These are phyloP conservation scores for Hippocampus comes DNA, from an alignment of 2,113 vertebrate species.

Conservation along the genomic window DNA sequence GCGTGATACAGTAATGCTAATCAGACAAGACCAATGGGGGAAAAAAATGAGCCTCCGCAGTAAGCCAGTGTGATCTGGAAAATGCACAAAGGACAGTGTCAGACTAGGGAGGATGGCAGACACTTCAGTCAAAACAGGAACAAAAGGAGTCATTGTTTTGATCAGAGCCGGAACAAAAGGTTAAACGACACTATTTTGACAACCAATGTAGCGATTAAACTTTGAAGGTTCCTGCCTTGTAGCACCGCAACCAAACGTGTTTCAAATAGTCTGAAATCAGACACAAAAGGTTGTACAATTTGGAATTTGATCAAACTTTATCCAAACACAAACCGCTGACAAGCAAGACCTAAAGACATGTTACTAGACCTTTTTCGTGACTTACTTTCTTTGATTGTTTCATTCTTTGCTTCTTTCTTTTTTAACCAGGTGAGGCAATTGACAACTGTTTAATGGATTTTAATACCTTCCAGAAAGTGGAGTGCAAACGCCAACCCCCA, in stretches of 20 bases:
- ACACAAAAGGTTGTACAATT: background rate
- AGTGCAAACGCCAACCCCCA: too few relatives aligned
- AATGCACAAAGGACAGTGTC: conserved; percentile 31
- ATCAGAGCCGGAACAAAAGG: conserved; percentile 5
- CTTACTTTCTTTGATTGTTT: too few relatives aligned
- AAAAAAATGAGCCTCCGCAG: conserved; percentile 7
- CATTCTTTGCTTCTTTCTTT: too few relatives aligned
- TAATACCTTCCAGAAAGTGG: too few relatives aligned
- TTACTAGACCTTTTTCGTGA: background rate
- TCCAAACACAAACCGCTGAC: background rate
- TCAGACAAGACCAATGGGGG: background rate
- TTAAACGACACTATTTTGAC: background rate
- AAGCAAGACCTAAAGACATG: background rate
- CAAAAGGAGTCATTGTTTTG: conserved; percentile 23
- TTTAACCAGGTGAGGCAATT: too few relatives aligned
- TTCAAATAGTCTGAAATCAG: background rate
- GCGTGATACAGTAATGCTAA: conserved; percentile 3
- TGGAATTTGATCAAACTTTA: background rate
- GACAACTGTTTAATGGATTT: too few relatives aligned
- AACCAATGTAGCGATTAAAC: background rate
- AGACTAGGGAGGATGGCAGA: conserved; percentile 34
- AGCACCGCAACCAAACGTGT: background rate
- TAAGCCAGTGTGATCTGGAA: conserved; percentile 17
- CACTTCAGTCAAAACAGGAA: conserved; percentile 32
- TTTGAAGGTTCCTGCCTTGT: background rate